Conservation (phyloP, 2,888 invertebrate genomes). For the Pasiphila rectangulata region DNA sequence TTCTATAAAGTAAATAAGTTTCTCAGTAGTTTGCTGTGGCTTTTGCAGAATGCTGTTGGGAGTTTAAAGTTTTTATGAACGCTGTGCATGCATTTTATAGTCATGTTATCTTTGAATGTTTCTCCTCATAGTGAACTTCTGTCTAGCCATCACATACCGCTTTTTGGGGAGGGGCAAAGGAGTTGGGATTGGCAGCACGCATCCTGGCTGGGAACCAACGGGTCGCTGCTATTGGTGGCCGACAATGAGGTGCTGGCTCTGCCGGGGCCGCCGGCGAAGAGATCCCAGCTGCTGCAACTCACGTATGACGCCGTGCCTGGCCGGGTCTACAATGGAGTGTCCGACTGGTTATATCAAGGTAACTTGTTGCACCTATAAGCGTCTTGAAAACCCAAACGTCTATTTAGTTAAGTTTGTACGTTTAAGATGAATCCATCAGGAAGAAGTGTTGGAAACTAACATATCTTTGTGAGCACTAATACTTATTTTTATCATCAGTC, state of each 20-base stretch:
- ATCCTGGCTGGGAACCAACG: conserved; percentile 89
- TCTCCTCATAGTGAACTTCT: conserved; percentile 26
- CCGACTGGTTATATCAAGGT: conserved; percentile 99
- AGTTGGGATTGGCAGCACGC: conserved; percentile 89
- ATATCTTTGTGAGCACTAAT: too few relatives aligned
- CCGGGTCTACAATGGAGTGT: conserved; percentile 93
- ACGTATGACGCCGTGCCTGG: conserved; percentile 90
- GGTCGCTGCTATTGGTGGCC: conserved; percentile 88
- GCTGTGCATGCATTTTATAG: conserved; percentile 19
- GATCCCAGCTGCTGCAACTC: conserved; percentile 83
- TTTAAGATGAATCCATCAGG: too few relatives aligned
- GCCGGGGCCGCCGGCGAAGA: conserved; percentile 85
- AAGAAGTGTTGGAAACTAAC: too few relatives aligned
- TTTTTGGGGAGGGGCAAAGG: conserved; percentile 88
- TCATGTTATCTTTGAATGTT: conserved; percentile 20
- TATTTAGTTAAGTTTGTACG: too few relatives aligned
- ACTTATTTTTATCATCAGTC: too few relatives aligned
- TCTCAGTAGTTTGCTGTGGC: conserved; percentile 26
- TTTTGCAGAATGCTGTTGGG: conserved; percentile 23
- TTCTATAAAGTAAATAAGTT: conserved; percentile 29
- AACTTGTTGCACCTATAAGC: background rate
- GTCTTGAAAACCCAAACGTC: background rate
- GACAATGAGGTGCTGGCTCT: conserved; percentile 95
- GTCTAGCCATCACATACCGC: conserved; percentile 90
- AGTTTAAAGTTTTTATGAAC: conserved; percentile 10